Percentiles rank a stretch among this genome's conserved stretches.
phyloP scores from a whole-genome alignment of 2,113 vertebrate genomes.

The Pseudopodoces humilis region DNA sequence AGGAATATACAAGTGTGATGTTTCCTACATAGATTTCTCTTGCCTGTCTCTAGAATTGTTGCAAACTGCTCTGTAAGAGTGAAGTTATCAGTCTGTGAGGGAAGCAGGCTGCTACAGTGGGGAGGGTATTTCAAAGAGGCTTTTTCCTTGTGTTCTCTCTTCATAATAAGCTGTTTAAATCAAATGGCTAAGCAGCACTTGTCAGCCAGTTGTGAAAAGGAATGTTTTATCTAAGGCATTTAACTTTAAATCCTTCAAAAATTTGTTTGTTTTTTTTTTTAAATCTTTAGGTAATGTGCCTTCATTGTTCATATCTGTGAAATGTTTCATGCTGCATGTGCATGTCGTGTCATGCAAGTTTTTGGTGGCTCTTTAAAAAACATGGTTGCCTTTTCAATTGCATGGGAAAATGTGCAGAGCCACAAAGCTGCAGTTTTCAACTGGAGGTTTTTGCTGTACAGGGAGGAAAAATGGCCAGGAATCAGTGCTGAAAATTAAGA shows the following conservation, averaged over 20 bases:
- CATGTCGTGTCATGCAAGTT: not conserved
- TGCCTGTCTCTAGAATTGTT: not conserved
- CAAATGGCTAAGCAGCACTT: not conserved
- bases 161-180: not conserved
- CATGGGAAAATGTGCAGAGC: not conserved
- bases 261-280: not conserved
- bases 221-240: not conserved
- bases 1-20: not conserved
- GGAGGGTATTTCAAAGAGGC: not conserved
- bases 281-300: not conserved
- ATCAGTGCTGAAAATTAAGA: not conserved
- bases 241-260: not conserved
- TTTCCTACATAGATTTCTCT: not conserved
- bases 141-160: not conserved
- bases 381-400: not conserved
- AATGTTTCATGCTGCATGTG: not conserved
- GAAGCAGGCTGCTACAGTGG: not conserved
- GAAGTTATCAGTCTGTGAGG: not conserved
- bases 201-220: not conserved
- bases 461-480: conserved; percentile 1
- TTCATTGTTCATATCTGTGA: not conserved
- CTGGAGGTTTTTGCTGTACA: not conserved
- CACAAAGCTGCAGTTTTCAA: not conserved
- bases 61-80: not conserved
- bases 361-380: not conserved